Percentiles rank a stretch among this genome's conserved stretches.
Evolutionary conservation across 2,113 vertebrate species (phyloP).

Genomic region (Sula dactylatra): DNA sequence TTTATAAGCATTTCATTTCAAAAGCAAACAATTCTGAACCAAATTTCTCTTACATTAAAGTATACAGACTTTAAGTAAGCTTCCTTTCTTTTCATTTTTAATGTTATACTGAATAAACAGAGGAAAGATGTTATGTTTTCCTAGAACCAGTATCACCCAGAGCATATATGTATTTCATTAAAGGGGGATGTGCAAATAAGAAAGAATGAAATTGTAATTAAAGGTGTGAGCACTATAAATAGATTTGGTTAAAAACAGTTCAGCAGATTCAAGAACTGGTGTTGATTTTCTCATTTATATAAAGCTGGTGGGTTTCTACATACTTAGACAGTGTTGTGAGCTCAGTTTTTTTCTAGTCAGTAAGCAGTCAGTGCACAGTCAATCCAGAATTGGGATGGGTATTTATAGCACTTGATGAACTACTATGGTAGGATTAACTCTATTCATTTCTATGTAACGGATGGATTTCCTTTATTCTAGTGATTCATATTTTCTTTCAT

Average conservation of each 20-base stretch:
- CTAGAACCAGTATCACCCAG: neutral
- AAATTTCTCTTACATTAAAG: neutral
- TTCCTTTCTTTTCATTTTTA: neutral
- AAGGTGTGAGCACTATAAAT: neutral
- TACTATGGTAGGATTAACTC: slow-evolving; percentile 29
- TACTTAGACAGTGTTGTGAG: neutral
- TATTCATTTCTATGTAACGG: neutral
- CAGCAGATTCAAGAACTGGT: neutral
- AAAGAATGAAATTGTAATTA: neutral
- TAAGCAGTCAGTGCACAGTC: neutral
- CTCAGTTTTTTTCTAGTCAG: neutral
- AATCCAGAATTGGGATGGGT: neutral
- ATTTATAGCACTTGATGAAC: slow-evolving; percentile 40
- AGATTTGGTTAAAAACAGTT: slow-evolving; percentile 39
- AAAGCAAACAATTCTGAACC: neutral
- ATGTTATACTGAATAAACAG: neutral
- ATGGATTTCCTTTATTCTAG: neutral
- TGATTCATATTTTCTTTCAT: slow-evolving; percentile 17
- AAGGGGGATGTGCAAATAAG: neutral
- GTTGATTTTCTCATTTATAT: neutral
- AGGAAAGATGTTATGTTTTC: neutral
- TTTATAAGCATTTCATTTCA: neutral
- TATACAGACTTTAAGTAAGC: neutral
- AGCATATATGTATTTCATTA: neutral
- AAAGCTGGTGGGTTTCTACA: neutral